Conservation (phyloP, 1,140 invertebrate species). For the Doryteuthis pealeii region DNA sequence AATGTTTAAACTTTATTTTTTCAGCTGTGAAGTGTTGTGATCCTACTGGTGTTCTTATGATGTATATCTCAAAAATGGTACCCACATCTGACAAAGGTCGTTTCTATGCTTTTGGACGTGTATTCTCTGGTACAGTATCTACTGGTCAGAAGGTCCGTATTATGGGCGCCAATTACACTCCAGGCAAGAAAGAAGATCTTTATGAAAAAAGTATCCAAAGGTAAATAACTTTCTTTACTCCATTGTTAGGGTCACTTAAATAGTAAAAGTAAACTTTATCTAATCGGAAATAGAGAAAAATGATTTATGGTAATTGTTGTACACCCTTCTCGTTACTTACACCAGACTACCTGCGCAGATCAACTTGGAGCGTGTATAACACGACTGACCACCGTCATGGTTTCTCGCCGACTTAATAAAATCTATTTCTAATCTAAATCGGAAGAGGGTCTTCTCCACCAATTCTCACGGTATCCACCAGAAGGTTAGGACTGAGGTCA, state of each 20-base stretch:
- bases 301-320: no score
- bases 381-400: no score
- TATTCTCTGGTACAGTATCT: constrained; percentile 92
- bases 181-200: constrained; percentile 98
- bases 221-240: constrained; percentile 42
- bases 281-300: no score
- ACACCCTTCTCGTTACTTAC: no score
- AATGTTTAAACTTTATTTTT: no score
- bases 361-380: no score
- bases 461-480: no score
- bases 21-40: constrained; percentile 82
- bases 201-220: constrained; percentile 98
- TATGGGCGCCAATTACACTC: constrained; percentile 93
- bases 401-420: no score
- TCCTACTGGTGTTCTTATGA: constrained; percentile 96
- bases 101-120: constrained; percentile 99
- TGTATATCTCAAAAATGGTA: constrained; percentile 99
- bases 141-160: constrained; percentile 84
- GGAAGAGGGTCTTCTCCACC: no score
- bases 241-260: not conserved
- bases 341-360: no score
- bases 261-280: not conserved
- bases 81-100: constrained; percentile 99
- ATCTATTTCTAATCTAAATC: no score
- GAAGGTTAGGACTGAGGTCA: no score